phyloP scores from a whole-genome alignment of 2,888 invertebrate species.

The Diarsia dahlii region DNA sequence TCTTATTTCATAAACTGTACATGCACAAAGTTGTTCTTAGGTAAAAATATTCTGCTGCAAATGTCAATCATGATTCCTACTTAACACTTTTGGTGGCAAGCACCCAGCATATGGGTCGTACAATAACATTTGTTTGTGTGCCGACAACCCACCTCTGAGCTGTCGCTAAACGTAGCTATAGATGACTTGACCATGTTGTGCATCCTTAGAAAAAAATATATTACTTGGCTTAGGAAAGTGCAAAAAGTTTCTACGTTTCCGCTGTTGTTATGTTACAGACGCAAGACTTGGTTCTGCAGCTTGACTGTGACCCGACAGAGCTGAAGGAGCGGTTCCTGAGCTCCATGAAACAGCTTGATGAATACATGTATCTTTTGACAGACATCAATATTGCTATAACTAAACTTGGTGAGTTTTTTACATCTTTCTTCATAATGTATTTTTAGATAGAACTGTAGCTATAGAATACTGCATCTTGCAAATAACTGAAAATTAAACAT shows the following conservation, averaged over 20 bases:
- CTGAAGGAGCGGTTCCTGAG: conserved; percentile 83
- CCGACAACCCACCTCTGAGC: too few species aligned
- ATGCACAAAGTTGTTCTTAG: neutral
- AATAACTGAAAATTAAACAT: neutral
- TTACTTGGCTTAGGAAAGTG: too few species aligned
- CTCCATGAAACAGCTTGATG: conserved; percentile 84
- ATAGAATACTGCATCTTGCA: neutral
- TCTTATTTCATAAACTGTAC: neutral
- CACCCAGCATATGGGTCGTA: too few species aligned
- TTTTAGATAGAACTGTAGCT: neutral
- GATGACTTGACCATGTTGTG: too few species aligned
- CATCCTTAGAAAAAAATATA: too few species aligned
- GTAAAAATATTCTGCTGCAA: too few species aligned
- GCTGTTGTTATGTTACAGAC: conserved; percentile 75
- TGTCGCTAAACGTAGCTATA: too few species aligned
- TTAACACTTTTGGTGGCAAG: too few species aligned
- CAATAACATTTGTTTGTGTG: too few species aligned
- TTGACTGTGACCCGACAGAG: conserved; percentile 84
- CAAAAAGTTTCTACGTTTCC: neutral
- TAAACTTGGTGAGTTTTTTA: conserved; percentile 76
- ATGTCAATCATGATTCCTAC: too few species aligned
- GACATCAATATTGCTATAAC: conserved; percentile 83
- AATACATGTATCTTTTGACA: conserved; percentile 84
- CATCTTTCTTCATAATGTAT: neutral
- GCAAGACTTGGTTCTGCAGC: conserved; percentile 75